These are phyloP conservation scores for Aphodius sticticus DNA, from an alignment of 2,888 invertebrate genomes.

Conservation along the genomic window DNA sequence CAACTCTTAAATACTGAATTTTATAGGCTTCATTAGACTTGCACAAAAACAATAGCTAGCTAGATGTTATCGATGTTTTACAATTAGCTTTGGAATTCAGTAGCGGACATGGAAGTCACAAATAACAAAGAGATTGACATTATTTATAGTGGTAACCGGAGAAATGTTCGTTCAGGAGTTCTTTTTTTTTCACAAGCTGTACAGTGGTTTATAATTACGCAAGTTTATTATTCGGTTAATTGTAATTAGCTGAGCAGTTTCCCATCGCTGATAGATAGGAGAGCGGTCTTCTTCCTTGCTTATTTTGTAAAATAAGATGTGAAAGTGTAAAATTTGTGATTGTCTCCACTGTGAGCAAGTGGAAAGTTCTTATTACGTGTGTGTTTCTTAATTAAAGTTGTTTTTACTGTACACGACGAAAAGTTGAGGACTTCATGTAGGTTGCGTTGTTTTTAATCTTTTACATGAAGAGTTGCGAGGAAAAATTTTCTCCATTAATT, in stretches of 20 bases:
- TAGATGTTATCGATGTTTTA: background rate
- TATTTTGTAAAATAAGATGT: background rate
- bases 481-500: background rate
- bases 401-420: background rate
- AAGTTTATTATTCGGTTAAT: constrained; percentile 4
- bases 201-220: background rate
- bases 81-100: background rate
- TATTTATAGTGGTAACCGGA: background rate
- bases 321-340: background rate
- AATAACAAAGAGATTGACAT: background rate
- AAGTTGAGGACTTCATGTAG: background rate
- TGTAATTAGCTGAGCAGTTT: background rate
- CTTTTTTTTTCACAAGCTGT: background rate
- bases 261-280: background rate
- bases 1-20: background rate
- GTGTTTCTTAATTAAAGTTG: background rate
- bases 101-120: background rate
- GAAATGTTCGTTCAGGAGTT: background rate
- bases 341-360: background rate
- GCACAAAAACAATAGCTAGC: background rate
- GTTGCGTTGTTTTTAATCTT: background rate
- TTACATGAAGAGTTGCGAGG: background rate
- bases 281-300: background rate
- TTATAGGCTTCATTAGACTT: background rate
- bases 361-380: background rate